Conservation (phyloP, 2,888 invertebrate species). For the Stramonita haemastoma region DNA sequence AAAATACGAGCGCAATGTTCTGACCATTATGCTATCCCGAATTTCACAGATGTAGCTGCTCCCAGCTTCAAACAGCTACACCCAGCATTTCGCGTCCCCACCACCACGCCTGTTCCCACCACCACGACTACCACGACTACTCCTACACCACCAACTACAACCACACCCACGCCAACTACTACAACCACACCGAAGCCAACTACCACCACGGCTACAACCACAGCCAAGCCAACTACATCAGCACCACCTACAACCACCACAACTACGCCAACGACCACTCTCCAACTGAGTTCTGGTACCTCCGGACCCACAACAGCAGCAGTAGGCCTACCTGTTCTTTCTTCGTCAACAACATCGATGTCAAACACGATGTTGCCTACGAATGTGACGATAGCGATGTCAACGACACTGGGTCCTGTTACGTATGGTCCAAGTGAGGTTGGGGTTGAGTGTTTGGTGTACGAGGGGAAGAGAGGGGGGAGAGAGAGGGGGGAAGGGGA, state of each 20-base stretch:
- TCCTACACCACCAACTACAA: background rate
- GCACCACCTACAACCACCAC: background rate
- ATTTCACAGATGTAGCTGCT: background rate
- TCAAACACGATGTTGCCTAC: background rate
- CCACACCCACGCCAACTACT: background rate
- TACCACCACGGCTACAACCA: background rate
- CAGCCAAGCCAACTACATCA: background rate
- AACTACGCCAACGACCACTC: background rate
- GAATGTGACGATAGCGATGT: background rate
- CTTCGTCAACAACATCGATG: background rate
- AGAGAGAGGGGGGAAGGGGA: background rate
- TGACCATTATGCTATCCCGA: too few relatives aligned
- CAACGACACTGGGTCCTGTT: background rate
- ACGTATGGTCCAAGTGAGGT: slow-evolving; percentile 20
- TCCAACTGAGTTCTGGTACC: too few relatives aligned
- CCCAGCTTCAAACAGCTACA: background rate
- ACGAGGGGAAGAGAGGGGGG: background rate
- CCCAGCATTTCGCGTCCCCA: background rate
- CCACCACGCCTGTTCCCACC: background rate
- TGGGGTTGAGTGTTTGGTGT: too few relatives aligned
- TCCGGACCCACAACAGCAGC: too few relatives aligned
- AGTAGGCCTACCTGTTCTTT: too few relatives aligned
- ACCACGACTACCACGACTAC: slow-evolving; percentile 11
- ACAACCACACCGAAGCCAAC: background rate
- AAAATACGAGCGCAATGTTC: too few relatives aligned